Evolutionary conservation across 2,888 invertebrate genomes (phyloP).

Genomic region (Lottia gigantea): DNA sequence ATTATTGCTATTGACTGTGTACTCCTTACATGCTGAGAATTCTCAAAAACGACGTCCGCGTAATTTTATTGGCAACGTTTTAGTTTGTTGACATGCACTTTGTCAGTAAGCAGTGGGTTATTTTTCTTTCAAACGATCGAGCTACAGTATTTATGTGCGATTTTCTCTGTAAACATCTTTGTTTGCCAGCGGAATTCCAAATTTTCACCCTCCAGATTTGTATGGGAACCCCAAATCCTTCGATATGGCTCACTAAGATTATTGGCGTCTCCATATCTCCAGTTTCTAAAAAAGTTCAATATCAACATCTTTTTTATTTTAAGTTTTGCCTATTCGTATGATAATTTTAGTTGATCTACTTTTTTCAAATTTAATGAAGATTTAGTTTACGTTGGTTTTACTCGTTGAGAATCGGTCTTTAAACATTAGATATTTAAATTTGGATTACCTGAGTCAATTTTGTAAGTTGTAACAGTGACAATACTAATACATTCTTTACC

Average conservation of each 20-base stretch:
- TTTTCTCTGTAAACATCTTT: conserved; percentile 21
- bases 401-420: not conserved
- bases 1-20: conserved; percentile 7
- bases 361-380: not conserved
- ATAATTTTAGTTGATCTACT: not conserved
- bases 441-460: conserved; percentile 17
- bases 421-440: conserved; percentile 12
- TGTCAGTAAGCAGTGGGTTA: conserved; percentile 20
- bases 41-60: conserved; percentile 8
- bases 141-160: conserved; percentile 18
- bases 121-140: conserved; percentile 20
- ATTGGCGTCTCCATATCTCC: not conserved
- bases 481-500: conserved; percentile 18
- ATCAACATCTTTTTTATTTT: not conserved
- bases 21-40: conserved; percentile 12
- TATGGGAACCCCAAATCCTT: not conserved
- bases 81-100: conserved; percentile 14
- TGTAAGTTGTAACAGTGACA: conserved; percentile 15
- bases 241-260: not conserved
- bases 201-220: conserved; percentile 12
- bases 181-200: conserved; percentile 26
- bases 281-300: conserved; percentile 3
- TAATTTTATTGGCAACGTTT: not conserved
- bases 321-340: not conserved
- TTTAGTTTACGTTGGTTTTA: not conserved